Conservation (phyloP, 1,140 invertebrate genomes). For the Aphaenogaster floridana region DNA sequence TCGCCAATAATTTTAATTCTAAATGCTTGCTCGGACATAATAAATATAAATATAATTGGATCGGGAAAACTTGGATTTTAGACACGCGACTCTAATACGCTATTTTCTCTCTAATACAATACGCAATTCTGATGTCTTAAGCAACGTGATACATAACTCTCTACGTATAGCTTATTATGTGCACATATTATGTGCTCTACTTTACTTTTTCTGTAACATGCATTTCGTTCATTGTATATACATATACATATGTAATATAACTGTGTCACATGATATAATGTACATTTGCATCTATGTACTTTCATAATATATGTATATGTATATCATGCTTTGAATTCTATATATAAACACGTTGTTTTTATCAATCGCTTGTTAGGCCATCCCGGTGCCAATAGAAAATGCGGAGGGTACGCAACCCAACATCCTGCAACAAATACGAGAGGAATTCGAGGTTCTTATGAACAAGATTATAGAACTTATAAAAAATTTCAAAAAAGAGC, state of each 20-base stretch:
- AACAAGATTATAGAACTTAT: neutral
- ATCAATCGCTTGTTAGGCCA: slow-evolving; percentile 6
- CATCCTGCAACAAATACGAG: no score
- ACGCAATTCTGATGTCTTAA: neutral
- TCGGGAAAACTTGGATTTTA: neutral
- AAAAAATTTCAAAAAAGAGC: neutral
- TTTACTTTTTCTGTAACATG: neutral
- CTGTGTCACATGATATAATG: neutral
- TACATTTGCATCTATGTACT: neutral
- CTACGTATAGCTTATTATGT: no score
- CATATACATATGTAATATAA: no score
- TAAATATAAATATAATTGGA: no score
- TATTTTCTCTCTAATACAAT: neutral
- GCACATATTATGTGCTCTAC: no score
- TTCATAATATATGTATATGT: neutral
- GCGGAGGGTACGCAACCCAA: neutral
- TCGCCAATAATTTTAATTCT: no score
- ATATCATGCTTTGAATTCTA: neutral
- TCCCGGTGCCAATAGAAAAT: neutral
- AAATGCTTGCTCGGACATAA: no score
- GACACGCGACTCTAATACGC: no score
- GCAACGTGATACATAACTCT: no score
- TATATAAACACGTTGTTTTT: slow-evolving; percentile 24
- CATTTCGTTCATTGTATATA: neutral
- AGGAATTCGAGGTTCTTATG: neutral